phyloP scores from a whole-genome alignment of 2,113 vertebrate species.

The Lophura nycthemera region DNA sequence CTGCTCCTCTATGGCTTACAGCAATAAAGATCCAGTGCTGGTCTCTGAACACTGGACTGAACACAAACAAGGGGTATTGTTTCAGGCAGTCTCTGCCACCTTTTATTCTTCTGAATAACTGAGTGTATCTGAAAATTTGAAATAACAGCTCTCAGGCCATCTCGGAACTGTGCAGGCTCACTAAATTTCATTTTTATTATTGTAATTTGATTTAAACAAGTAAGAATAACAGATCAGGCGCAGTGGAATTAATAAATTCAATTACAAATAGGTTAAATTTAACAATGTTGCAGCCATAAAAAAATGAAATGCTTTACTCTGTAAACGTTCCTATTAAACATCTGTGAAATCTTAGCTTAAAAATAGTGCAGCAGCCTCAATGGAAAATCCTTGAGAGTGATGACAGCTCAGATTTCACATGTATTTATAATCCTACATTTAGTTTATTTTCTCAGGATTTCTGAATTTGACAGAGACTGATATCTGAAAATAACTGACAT shows the following conservation, averaged over 20 bases:
- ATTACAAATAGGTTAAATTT: constrained; percentile 16
- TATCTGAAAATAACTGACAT: constrained; percentile 69
- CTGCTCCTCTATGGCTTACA: background rate
- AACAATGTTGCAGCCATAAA: constrained; percentile 1
- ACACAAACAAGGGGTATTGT: background rate
- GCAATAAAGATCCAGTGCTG: background rate
- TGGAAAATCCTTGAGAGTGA: constrained; percentile 66
- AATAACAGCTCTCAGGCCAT: background rate
- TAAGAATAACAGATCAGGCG: background rate
- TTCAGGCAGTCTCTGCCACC: background rate
- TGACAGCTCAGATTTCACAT: constrained; percentile 69
- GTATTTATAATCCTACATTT: constrained; percentile 63
- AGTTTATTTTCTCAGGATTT: constrained; percentile 60
- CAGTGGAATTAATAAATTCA: background rate
- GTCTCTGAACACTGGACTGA: background rate
- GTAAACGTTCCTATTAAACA: constrained; percentile 58
- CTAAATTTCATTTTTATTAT: background rate
- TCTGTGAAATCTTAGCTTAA: constrained; percentile 68
- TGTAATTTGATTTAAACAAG: background rate
- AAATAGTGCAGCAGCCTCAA: constrained; percentile 57
- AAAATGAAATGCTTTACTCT: constrained; percentile 32
- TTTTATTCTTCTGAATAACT: background rate
- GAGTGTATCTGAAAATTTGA: background rate
- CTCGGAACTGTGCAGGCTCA: background rate
- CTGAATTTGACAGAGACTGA: constrained; percentile 67